Conservation (phyloP, 1,140 invertebrate genomes). For the Agrypnia vestita region DNA sequence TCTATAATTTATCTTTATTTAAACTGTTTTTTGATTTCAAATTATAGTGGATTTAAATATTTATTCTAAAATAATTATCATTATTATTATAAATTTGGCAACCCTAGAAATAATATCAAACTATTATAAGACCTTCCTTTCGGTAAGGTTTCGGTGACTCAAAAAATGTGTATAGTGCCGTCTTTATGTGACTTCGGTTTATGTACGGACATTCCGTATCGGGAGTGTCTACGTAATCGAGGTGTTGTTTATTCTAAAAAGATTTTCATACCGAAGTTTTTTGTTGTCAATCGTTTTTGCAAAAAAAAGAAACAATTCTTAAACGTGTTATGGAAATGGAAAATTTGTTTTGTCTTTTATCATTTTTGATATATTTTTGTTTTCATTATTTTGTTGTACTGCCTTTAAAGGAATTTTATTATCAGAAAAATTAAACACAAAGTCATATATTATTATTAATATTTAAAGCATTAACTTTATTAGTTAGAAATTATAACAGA, state of each 20-base stretch:
- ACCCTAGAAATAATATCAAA: not conserved
- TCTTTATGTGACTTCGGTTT: constrained; percentile 1
- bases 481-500: no score
- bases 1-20: no score
- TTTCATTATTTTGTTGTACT: no score
- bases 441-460: no score
- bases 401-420: no score
- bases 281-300: not conserved
- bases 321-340: not conserved
- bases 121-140: not conserved
- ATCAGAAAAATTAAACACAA: no score
- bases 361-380: no score
- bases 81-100: not conserved
- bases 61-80: not conserved
- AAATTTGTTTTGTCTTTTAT: no score
- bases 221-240: not conserved
- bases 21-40: no score
- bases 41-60: no score
- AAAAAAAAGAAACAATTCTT: not conserved
- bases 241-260: not conserved
- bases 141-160: not conserved
- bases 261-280: not conserved
- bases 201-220: not conserved
- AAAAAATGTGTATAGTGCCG: constrained; percentile 9
- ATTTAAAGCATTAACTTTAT: no score